Evolutionary conservation across 2,113 vertebrate genomes (phyloP), one percentile per base, ranked within the genome.

Genomic region (Chionodraco myersi): DNA sequence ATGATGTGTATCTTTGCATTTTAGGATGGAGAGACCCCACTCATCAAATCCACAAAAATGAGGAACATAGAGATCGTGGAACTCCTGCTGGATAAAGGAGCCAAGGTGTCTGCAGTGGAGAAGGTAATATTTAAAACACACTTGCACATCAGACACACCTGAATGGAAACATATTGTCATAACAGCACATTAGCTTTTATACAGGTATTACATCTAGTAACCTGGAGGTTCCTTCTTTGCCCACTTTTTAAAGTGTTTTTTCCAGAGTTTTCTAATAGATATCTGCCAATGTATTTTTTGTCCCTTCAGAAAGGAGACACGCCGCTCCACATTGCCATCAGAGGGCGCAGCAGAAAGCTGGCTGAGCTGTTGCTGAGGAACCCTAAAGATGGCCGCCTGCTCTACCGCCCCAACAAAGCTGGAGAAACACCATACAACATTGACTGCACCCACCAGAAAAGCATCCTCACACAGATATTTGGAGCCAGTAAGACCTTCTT

Each of bases 21-120:
- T 60, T 77, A 99, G 98, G 98, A 99, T 6, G 97, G 96, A 23
- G 98, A 99, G 89, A 98, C 97, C 3, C 97, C 98, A 0, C 96
- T 99, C 64, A 99, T 99, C 89, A 99, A 99, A 92, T 97, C 97
- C 52, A 99, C 98, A 60, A 99, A 99, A 92, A 99, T 99, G 97
- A 96, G 98, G 88, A 99, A 96, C 81, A 97, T 99, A 82, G 98
- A 99, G 83, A 96, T 99, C 47, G 98, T 99, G 53, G 98, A 99
- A 84, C 96, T 97, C 16, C 93, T 99, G 82, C 93, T 99, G 65
- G 97, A 99, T 88, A 99, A 99, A 94, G 97, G 97, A 71, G 98
- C 97, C 11, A 99, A 96, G 57, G 98, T 99, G 75, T 98, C 98
- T 72, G 97, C 97, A 18, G 84, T 97, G 53, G 98, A 99, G 45